Conservation (phyloP, 2,888 invertebrate genomes). For the Cephus sareptanus region DNA sequence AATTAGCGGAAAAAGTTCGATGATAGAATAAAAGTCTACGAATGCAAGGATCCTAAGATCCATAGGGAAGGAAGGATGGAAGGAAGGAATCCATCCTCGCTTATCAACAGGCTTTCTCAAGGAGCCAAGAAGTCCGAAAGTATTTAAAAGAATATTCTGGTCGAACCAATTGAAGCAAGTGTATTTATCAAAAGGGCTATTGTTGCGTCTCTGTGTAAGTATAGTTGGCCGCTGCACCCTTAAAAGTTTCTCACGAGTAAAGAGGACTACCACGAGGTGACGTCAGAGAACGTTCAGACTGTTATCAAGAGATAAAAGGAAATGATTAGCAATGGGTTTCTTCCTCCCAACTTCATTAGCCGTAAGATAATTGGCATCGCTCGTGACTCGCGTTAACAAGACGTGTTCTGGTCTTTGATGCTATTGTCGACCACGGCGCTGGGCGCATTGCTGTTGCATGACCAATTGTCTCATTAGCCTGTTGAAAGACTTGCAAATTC, state of each 20-base stretch:
- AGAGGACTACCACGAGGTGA: too few relatives aligned
- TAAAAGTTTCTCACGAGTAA: too few relatives aligned
- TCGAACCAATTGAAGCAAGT: neutral
- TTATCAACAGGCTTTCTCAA: neutral
- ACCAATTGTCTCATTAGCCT: constrained; percentile 8
- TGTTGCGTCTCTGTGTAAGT: too few relatives aligned
- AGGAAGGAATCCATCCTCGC: neutral
- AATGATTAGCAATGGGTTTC: neutral
- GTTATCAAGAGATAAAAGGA: neutral
- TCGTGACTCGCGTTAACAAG: constrained; percentile 31
- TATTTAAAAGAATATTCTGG: neutral
- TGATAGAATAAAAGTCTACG: too few relatives aligned
- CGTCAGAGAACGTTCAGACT: neutral
- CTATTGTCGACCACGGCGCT: constrained; percentile 17
- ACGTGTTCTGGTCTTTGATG: constrained; percentile 29
- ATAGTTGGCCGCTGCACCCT: too few relatives aligned
- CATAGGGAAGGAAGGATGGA: neutral
- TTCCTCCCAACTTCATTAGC: constrained; percentile 30
- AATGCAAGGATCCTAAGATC: too few relatives aligned
- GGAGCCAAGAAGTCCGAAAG: neutral
- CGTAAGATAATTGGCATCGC: constrained; percentile 28
- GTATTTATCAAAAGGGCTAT: too few relatives aligned
- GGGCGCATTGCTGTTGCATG: neutral
- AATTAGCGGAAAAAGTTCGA: neutral
- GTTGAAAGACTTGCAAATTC: constrained; percentile 17